Percentiles rank a stretch among this genome's conserved stretches.
Evolutionary conservation across 2,888 invertebrate species (phyloP).

Genomic region (Cosmopolites sordidus): DNA sequence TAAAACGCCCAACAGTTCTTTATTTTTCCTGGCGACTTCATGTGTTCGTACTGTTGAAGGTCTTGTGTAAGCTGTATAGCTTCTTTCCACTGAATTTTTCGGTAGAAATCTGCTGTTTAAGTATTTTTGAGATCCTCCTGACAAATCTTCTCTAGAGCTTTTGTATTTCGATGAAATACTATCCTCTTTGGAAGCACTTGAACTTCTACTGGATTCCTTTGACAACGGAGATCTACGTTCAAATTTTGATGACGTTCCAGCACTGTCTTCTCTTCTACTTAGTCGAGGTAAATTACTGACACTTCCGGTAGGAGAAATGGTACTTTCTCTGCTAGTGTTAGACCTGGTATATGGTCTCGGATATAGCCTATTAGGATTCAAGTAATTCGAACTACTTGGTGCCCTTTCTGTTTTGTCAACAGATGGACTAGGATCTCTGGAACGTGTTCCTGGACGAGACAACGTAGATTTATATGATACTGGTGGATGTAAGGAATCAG

Average conservation of each 20-base stretch:
- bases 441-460: conserved; percentile 38
- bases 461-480: conserved; percentile 49
- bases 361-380: conserved; percentile 51
- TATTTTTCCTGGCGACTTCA: conserved; percentile 45
- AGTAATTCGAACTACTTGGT: conserved; percentile 49
- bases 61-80: conserved; percentile 45
- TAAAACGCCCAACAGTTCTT: conserved; percentile 44
- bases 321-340: conserved; percentile 42
- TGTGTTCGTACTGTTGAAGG: conserved; percentile 41
- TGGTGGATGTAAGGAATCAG: conserved; percentile 47
- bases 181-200: conserved; percentile 30
- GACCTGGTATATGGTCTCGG: conserved; percentile 45
- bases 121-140: conserved; percentile 42
- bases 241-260: conserved; percentile 33
- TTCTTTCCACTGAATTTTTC: conserved; percentile 47
- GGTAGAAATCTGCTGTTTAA: conserved; percentile 48
- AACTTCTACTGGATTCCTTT: conserved; percentile 32
- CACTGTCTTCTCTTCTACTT: conserved; percentile 31
- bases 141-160: conserved; percentile 42
- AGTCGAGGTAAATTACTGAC: conserved; percentile 38
- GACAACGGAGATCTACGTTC: conserved; percentile 29
- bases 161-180: conserved; percentile 29
- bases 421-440: conserved; percentile 56
- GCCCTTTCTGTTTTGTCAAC: conserved; percentile 43
- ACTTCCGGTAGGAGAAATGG: conserved; percentile 37